These are phyloP conservation scores for Pangasianodon hypophthalmus DNA, from an alignment of 2,113 vertebrate genomes.

Conservation along the genomic window DNA sequence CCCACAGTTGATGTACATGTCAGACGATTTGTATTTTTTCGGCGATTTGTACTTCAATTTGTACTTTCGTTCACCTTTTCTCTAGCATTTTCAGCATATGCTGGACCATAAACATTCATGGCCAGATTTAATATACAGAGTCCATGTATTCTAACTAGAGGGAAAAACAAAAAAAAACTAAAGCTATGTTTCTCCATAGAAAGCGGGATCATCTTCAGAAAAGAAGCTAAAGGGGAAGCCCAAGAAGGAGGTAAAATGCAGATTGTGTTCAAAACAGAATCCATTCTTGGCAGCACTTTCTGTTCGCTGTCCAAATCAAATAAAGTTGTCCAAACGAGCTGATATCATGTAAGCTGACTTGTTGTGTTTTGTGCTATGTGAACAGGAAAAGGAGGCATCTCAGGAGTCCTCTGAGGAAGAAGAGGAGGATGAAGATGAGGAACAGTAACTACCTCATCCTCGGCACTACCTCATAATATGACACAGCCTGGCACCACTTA, in stretches of 20 bases:
- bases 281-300: neutral
- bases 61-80: neutral
- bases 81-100: neutral
- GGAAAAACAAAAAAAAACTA: neutral
- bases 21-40: neutral
- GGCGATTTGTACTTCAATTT: too few species aligned
- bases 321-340: neutral
- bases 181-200: slow-evolving; percentile 31
- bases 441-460: slow-evolving; percentile 46
- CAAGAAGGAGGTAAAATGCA: slow-evolving; percentile 53
- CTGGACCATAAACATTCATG: neutral
- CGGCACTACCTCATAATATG: slow-evolving; percentile 52
- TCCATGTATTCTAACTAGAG: neutral
- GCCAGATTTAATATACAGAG: neutral
- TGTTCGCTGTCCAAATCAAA: neutral
- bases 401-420: slow-evolving; percentile 54
- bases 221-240: slow-evolving; percentile 50
- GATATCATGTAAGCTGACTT: neutral
- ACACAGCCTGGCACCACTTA: slow-evolving; percentile 45
- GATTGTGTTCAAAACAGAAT: neutral
- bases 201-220: slow-evolving; percentile 37
- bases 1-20: neutral
- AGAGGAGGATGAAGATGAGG: slow-evolving; percentile 55
- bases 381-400: slow-evolving; percentile 52
- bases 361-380: neutral